phyloP scores from a whole-genome alignment of 1,140 invertebrate species.

The Trichonephila clavipes region DNA sequence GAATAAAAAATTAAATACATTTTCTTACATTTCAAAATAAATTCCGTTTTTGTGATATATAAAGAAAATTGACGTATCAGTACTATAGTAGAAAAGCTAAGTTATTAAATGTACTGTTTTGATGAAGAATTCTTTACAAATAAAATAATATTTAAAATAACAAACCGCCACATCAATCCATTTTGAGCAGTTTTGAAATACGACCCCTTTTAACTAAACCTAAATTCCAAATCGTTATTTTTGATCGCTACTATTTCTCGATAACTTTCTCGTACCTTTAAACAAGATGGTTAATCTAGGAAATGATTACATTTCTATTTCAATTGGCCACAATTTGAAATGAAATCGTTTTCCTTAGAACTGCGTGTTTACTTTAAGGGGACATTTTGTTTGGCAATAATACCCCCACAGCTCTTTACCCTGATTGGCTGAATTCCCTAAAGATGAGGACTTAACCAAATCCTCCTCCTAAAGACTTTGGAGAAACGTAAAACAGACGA shows the following conservation, averaged over 20 bases:
- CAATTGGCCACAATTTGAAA: neutral
- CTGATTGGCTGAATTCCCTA: constrained; percentile 24
- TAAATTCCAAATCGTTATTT: neutral
- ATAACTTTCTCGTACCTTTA: too few relatives aligned
- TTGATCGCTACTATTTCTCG: neutral
- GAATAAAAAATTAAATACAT: too few relatives aligned
- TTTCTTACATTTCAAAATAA: too few relatives aligned
- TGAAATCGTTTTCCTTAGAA: neutral
- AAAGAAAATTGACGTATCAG: too few relatives aligned
- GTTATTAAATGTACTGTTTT: too few relatives aligned
- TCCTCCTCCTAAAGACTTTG: constrained; percentile 1
- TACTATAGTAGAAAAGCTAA: too few relatives aligned
- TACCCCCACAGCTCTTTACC: neutral
- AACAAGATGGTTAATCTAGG: neutral
- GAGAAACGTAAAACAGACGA: constrained; percentile 56
- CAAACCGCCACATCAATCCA: too few relatives aligned
- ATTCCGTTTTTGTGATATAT: too few relatives aligned
- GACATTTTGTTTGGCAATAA: constrained; percentile 54
- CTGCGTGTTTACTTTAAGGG: constrained; percentile 1
- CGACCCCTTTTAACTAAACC: too few relatives aligned
- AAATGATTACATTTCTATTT: constrained; percentile 12
- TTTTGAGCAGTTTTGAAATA: too few relatives aligned
- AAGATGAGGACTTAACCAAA: constrained; percentile 48
- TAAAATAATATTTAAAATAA: too few relatives aligned
- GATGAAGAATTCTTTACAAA: too few relatives aligned